These are phyloP conservation scores for Ennomos erosarius DNA, from an alignment of 2,888 invertebrate species.

Conservation along the genomic window DNA sequence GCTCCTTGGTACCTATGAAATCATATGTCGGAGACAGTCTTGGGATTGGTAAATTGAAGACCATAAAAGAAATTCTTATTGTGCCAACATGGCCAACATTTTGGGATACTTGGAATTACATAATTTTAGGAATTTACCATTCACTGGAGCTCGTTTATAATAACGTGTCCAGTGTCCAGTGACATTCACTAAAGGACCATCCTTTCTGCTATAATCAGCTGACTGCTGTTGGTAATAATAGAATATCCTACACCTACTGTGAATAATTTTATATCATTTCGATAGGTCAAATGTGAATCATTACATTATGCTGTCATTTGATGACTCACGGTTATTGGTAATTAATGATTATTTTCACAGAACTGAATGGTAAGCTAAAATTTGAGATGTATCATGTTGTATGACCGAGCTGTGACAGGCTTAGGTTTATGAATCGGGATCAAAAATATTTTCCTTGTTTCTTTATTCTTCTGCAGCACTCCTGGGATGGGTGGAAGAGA, in stretches of 20 bases:
- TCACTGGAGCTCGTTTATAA: not conserved
- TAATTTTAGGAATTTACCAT: no score
- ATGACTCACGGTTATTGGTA: slow-evolving; percentile 20
- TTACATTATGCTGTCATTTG: slow-evolving; percentile 20
- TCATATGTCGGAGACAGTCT: no score
- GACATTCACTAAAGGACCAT: slow-evolving; percentile 36
- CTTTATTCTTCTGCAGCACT: no score
- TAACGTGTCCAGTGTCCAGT: slow-evolving; percentile 31
- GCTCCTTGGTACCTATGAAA: no score
- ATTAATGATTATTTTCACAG: slow-evolving; percentile 20
- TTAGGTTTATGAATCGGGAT: no score
- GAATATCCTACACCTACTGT: slow-evolving; percentile 17
- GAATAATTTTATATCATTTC: slow-evolving; percentile 18
- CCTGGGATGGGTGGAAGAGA: no score
- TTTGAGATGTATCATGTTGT: slow-evolving; percentile 5
- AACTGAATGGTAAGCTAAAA: slow-evolving; percentile 15
- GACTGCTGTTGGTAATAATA: slow-evolving; percentile 20
- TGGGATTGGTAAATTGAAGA: no score
- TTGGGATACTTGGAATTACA: no score
- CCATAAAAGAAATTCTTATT: no score
- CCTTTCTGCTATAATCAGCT: slow-evolving; percentile 2
- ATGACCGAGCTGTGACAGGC: no score
- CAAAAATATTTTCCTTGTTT: no score
- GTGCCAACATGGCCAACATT: no score
- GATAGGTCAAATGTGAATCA: slow-evolving; percentile 30